Percentiles rank a stretch among this genome's conserved stretches.
Conservation (phyloP, 2,888 invertebrate genomes). For the Calameuta filiformis region DNA sequence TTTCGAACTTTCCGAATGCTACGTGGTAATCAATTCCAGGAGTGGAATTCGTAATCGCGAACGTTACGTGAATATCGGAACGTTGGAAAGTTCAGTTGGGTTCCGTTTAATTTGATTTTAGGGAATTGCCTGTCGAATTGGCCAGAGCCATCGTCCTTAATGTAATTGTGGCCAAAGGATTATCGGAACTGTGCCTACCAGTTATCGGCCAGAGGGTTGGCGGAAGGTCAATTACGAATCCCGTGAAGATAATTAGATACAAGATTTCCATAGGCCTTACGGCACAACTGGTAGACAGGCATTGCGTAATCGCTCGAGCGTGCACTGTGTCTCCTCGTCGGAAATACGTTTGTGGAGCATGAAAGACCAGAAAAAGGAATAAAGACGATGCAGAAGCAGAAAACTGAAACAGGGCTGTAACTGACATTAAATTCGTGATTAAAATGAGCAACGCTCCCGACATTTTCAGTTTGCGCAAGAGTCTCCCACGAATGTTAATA, state of each 20-base stretch:
- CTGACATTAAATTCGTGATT: neutral
- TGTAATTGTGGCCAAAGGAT: neutral
- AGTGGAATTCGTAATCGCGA: neutral
- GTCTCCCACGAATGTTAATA: neutral
- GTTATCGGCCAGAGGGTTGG: neutral
- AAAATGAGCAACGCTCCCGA: neutral
- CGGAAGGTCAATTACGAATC: neutral
- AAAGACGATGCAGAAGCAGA: neutral
- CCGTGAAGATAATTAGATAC: neutral
- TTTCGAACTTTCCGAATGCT: neutral
- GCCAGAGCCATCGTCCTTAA: neutral
- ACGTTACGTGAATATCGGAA: neutral
- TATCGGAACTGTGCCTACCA: neutral
- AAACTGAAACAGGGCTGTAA: neutral
- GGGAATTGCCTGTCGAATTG: neutral
- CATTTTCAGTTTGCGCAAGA: neutral
- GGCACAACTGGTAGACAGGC: neutral
- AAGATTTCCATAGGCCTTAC: neutral
- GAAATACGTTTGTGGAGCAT: neutral
- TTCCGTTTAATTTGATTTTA: neutral
- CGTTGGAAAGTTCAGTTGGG: neutral
- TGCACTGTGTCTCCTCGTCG: neutral
- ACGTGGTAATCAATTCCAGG: neutral
- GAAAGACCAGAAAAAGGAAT: neutral
- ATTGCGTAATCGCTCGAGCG: neutral